Conservation (phyloP, 2,888 invertebrate species). For the Quadroppia sp. region DNA sequence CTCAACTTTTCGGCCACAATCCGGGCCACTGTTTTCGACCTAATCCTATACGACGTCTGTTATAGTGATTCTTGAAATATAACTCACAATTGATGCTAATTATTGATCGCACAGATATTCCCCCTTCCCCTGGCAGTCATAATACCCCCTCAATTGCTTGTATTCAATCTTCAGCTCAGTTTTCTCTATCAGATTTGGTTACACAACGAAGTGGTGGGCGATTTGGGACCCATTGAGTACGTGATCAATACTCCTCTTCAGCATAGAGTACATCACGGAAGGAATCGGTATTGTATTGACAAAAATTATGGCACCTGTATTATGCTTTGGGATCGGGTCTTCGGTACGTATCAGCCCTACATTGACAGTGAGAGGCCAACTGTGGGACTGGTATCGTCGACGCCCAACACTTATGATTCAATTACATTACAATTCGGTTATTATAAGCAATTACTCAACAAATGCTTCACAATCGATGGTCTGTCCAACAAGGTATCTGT, state of each 20-base stretch:
- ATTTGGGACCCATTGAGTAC: slow-evolving; percentile 77
- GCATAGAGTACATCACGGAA: slow-evolving; percentile 68
- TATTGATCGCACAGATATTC: slow-evolving; percentile 49
- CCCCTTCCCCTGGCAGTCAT: slow-evolving; percentile 61
- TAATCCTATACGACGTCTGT: slow-evolving; percentile 74
- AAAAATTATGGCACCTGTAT: slow-evolving; percentile 88
- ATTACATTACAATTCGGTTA: slow-evolving; percentile 67
- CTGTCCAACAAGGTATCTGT: slow-evolving; percentile 63
- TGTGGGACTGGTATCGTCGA: slow-evolving; percentile 76
- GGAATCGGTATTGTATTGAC: slow-evolving; percentile 84
- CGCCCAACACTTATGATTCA: slow-evolving; percentile 70
- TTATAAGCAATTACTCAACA: slow-evolving; percentile 62
- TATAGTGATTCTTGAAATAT: neutral
- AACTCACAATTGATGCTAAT: neutral
- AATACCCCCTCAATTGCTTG: slow-evolving; percentile 70
- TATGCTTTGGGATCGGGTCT: slow-evolving; percentile 80
- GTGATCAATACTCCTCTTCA: slow-evolving; percentile 84
- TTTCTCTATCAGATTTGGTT: slow-evolving; percentile 90
- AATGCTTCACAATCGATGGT: slow-evolving; percentile 59
- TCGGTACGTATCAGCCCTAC: slow-evolving; percentile 76
- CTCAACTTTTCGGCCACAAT: slow-evolving; percentile 79
- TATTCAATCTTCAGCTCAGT: slow-evolving; percentile 82
- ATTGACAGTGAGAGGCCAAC: slow-evolving; percentile 64
- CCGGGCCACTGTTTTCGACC: slow-evolving; percentile 72
- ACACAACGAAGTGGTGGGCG: slow-evolving; percentile 75